Percentiles rank a stretch among this genome's conserved stretches.
These are phyloP conservation scores for Sphinx pinastri DNA, from an alignment of 2,888 invertebrate species.

Conservation along the genomic window DNA sequence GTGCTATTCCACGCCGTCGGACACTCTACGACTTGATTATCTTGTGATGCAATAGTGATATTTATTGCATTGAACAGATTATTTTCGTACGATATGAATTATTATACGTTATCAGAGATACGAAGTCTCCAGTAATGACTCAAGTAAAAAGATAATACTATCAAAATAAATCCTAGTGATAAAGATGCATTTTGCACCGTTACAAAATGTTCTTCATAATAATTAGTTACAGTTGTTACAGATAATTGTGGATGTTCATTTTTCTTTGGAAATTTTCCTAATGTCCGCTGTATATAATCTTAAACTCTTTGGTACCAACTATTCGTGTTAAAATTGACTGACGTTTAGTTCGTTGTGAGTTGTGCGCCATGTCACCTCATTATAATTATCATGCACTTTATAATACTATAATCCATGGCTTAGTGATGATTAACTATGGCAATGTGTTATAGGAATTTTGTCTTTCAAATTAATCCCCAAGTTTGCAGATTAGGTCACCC, in stretches of 20 bases:
- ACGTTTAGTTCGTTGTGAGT: no score
- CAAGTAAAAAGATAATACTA: constrained; percentile 17
- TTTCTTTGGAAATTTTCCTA: no score
- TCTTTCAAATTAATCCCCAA: neutral
- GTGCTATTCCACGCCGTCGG: no score
- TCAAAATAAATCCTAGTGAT: constrained; percentile 29
- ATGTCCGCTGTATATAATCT: no score
- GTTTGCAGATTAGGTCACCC: neutral
- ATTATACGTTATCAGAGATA: constrained; percentile 5
- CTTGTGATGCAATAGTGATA: neutral
- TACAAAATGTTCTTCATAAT: neutral
- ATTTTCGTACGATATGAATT: neutral
- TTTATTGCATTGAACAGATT: neutral
- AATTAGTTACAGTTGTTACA: neutral
- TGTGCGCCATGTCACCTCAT: neutral
- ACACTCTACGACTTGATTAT: no score
- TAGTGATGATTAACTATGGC: neutral
- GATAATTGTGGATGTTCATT: no score
- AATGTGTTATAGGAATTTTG: neutral
- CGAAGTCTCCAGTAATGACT: neutral
- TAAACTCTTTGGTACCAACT: no score
- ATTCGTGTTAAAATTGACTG: no score
- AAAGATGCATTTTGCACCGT: constrained; percentile 10
- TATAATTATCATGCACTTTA: neutral
- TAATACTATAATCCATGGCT: constrained; percentile 3